Conservation (phyloP, 2,888 invertebrate genomes). For the Tetheella fluctuosa region DNA sequence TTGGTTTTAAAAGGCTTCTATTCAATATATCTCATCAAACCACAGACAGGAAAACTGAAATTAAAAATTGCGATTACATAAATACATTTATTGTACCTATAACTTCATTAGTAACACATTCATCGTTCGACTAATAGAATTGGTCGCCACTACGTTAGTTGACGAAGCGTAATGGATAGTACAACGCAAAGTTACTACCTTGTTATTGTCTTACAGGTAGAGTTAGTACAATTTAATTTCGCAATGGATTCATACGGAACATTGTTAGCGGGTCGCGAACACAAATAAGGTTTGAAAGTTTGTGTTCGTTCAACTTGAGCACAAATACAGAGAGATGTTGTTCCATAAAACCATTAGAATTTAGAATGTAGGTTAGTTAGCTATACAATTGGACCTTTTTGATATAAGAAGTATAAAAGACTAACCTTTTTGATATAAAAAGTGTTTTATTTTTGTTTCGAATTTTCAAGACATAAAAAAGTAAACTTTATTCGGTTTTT, state of each 20-base stretch:
- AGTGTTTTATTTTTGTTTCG: no score
- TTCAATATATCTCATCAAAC: no score
- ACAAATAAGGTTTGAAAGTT: background rate
- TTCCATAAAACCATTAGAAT: background rate
- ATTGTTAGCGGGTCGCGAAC: constrained; percentile 4
- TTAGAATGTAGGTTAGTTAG: no score
- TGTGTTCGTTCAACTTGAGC: background rate
- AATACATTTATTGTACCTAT: background rate
- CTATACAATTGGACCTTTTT: no score
- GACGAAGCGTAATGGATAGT: background rate
- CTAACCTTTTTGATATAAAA: no score
- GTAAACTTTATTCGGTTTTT: no score
- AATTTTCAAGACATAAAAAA: no score
- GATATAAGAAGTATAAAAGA: no score
- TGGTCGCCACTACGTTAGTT: background rate
- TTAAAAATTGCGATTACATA: no score
- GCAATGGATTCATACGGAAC: background rate
- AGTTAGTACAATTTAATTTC: background rate
- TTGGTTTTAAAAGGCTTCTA: no score
- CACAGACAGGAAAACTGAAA: no score
- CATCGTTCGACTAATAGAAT: constrained; percentile 4
- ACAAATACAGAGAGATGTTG: background rate
- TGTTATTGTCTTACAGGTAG: background rate
- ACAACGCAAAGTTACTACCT: background rate
- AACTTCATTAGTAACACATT: background rate